Percentiles rank a stretch among this genome's conserved stretches.
Conservation (phyloP, 2,888 invertebrate species). For the Nysson spinosus region DNA sequence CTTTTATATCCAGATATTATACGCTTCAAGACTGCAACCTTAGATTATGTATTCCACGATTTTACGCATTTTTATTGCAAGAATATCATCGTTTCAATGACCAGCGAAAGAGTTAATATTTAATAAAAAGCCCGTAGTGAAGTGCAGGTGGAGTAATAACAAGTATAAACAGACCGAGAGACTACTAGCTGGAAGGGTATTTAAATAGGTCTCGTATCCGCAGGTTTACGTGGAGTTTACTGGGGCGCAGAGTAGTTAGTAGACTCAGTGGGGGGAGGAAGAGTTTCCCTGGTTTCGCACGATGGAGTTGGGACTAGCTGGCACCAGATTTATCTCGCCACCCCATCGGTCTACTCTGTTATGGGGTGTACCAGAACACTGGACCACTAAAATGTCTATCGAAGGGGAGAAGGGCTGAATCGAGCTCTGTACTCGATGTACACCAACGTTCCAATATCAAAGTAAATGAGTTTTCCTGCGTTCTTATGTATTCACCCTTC, state of each 20-base stretch:
- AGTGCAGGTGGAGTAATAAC: conserved; percentile 30
- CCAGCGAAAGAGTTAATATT: too few species aligned
- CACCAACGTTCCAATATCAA: conserved; percentile 44
- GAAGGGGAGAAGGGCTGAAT: conserved; percentile 3
- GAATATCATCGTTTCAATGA: too few species aligned
- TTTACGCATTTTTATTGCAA: not conserved
- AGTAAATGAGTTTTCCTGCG: conserved; percentile 50
- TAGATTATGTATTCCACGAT: too few species aligned
- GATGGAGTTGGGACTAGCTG: conserved; percentile 48
- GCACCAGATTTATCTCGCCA: conserved; percentile 60
- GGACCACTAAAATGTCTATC: conserved; percentile 44
- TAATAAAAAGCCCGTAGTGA: not conserved
- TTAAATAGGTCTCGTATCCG: conserved; percentile 22
- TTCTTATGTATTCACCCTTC: conserved; percentile 12
- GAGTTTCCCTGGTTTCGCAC: conserved; percentile 35
- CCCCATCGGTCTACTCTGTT: conserved; percentile 63
- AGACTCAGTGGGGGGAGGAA: conserved; percentile 31
- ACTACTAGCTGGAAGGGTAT: conserved; percentile 14
- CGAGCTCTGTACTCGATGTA: conserved; percentile 9
- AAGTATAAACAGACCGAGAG: conserved; percentile 7
- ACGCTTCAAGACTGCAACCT: too few species aligned
- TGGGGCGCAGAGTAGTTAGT: conserved; percentile 44
- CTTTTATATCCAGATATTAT: too few species aligned
- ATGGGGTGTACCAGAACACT: conserved; percentile 50
- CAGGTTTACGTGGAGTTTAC: conserved; percentile 41